Evolutionary conservation across 2,888 invertebrate genomes (phyloP).

Genomic region (Eulithis testata): DNA sequence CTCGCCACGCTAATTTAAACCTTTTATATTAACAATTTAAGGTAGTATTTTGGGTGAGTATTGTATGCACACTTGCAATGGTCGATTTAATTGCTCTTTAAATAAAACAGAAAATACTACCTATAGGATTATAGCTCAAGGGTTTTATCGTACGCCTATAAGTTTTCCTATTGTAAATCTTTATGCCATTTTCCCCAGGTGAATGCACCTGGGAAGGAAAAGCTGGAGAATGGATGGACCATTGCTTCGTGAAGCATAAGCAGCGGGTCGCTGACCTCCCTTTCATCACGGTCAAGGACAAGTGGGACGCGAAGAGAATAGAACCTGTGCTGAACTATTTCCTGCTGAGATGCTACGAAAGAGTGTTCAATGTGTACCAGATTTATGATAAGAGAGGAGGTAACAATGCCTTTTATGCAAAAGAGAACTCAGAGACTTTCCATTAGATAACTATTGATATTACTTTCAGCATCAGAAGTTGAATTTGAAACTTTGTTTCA

Average conservation of each 20-base stretch:
- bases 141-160: too few species aligned
- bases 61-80: neutral
- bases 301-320: slow-evolving; percentile 75
- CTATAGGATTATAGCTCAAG: too few species aligned
- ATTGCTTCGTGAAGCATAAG: slow-evolving; percentile 81
- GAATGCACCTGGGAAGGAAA: slow-evolving; percentile 85
- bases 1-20: slow-evolving; percentile 5
- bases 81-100: too few species aligned
- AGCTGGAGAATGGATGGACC: slow-evolving; percentile 86
- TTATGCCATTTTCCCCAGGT: slow-evolving; percentile 53
- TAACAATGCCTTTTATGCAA: slow-evolving; percentile 37
- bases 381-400: slow-evolving; percentile 81
- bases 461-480: too few species aligned
- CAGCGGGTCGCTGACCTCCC: slow-evolving; percentile 80
- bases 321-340: slow-evolving; percentile 80
- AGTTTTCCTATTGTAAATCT: neutral
- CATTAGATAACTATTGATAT: too few species aligned
- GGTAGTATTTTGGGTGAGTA: neutral
- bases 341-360: slow-evolving; percentile 74
- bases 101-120: too few species aligned
- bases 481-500: too few species aligned
- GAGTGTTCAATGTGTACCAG: slow-evolving; percentile 80
- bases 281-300: slow-evolving; percentile 77
- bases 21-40: neutral
- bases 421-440: too few species aligned